These are phyloP conservation scores for Distichodus sexfasciatus DNA, from an alignment of 2,797 vertebrate genomes.

Conservation along the genomic window DNA sequence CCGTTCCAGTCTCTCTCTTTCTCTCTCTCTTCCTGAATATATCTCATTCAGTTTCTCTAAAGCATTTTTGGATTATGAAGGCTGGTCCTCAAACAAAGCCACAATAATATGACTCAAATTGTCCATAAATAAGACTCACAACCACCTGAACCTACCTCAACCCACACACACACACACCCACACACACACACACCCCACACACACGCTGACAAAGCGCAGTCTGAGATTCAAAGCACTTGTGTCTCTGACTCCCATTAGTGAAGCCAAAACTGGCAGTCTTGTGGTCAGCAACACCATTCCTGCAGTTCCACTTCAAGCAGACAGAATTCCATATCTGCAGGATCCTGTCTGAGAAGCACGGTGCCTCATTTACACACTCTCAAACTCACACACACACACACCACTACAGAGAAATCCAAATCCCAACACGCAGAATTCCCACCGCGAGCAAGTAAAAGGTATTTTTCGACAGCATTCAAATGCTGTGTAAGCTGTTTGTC, in stretches of 20 bases:
- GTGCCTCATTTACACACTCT: slow-evolving; percentile 35
- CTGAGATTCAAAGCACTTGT: slow-evolving; percentile 30
- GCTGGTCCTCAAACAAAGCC: too few relatives aligned
- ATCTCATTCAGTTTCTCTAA: too few relatives aligned
- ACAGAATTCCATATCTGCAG: slow-evolving; percentile 63
- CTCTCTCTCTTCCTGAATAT: too few relatives aligned
- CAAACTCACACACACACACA: neutral
- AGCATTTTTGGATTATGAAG: too few relatives aligned
- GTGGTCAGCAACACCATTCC: slow-evolving; percentile 64
- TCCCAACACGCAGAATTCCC: slow-evolving; percentile 17
- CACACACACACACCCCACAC: neutral
- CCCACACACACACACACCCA: neutral
- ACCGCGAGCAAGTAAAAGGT: slow-evolving; percentile 20
- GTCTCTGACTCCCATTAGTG: slow-evolving; percentile 47
- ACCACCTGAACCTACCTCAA: too few relatives aligned
- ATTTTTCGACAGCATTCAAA: slow-evolving; percentile 16
- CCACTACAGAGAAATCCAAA: slow-evolving; percentile 5
- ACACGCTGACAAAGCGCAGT: neutral
- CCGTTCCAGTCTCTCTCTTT: too few relatives aligned
- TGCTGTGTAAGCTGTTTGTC: neutral
- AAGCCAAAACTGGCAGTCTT: slow-evolving; percentile 51
- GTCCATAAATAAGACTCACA: too few relatives aligned
- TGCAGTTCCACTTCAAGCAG: slow-evolving; percentile 68
- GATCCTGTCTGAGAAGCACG: slow-evolving; percentile 42
- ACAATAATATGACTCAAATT: too few relatives aligned